Base-by-base conservation (phyloP, 2,113 vertebrate genomes). In the Hyaena hyaena region DNA sequence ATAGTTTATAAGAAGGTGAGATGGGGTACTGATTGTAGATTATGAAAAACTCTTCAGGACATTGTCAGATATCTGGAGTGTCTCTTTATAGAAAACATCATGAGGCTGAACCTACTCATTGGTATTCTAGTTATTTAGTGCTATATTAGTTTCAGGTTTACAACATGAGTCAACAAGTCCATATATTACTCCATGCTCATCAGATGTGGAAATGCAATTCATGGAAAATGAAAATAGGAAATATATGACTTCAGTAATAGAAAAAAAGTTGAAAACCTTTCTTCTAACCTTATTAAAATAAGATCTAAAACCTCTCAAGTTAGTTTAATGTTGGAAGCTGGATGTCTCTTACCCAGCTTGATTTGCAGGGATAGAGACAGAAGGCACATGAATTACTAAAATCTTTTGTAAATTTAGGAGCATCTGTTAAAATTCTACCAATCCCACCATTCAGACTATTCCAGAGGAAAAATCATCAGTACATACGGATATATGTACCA, bases 11-110 rank as follows among this genome's bases (percentile, higher is more conserved):
- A 98, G 74, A 98, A 98, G 53, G 98, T 98, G 24, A 99, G 99
- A 58, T 96, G 98, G 98, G 50, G 98, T 98, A 35, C 98, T 99
- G 21, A 98, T 98, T 55, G 98, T 98, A 63, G 98, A 99, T 21
- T 98, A 99, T 0, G 98, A 98, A 99, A 99, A 92, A 99, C 98
- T 94, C 97, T 99, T 87, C 96, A 98, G 58, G 98, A 99, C 24
- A 99, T 98, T 7, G 98, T 99, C 71, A 99, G 99, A 73, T 98
- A 99, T 85, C 94, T 99, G 95, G 98, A 99, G 97, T 98, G 98
- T 76, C 99, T 99, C 99, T 99, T 99, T 0, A 99, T 99, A 58
- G 99, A 99, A 88, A 99, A 98, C 94, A 99, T 99, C 97, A 99
- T 99, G 99, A 99, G 99, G 97, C 98, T 99, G 95, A 99, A 99